Base-by-base conservation (phyloP, 1,140 invertebrate species). In the Drosophila pruinosa region DNA sequence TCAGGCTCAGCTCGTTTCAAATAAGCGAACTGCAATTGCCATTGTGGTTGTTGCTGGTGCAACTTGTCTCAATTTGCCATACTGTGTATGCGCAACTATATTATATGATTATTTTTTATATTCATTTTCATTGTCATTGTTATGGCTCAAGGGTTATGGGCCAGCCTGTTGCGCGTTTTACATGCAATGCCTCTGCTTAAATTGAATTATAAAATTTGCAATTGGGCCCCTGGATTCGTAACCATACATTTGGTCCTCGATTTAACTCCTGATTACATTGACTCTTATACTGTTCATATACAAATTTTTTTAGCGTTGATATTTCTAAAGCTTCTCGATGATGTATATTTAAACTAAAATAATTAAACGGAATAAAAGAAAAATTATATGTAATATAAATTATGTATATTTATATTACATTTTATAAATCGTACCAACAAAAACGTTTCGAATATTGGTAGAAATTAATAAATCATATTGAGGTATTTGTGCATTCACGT, bases 71-170 rank as follows among this genome's bases (percentile, higher is more conserved):
- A 77, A 80, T 86, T 85, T 64, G 77, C 57, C 43, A 47, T 50
- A 56, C 38, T 78, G 78, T 74, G 75, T 78, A 74, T 78, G 80
- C 78, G 63, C 65, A 77, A 86, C 74, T 86, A 77, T 64, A 74
- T 77, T 70, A 83, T 74, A 85, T 71, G 80, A 80, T 85, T 86
- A 86, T 77, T 80, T 85, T 85, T 85, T 80, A 86, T 86, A 58
- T 70, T 76, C 80, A 76, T 85, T 62, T 70, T 79, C 80, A 76
- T 79, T 69, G 75, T 83, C 81, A 83, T 83, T 83, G 80, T 83
- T 86, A 83, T 75, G 72, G 43, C 79, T 57, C 54, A 56, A 59
- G 79, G 73, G 79, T 78, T 81, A 74, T 81, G 78, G 64, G 64
- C 45, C 75, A 80, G 81, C 76, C 80, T 85, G 80, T 85, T 85